phyloP scores from a whole-genome alignment of 1,140 invertebrate species.

The Sinella curviseta region DNA sequence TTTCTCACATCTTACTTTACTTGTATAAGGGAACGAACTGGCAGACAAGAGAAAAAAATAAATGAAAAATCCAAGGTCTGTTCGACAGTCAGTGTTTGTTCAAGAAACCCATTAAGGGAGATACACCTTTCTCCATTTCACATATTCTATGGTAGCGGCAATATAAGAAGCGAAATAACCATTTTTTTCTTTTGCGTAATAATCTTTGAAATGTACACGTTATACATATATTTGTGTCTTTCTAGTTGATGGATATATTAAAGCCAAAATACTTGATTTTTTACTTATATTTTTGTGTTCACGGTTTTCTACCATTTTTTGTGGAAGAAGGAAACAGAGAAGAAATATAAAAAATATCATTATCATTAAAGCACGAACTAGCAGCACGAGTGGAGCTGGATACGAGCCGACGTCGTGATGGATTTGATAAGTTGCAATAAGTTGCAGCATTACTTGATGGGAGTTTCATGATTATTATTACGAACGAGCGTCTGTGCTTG shows the following conservation, averaged over 20 bases:
- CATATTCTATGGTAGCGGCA: background rate
- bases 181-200: too few relatives aligned
- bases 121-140: background rate
- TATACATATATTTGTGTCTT: too few relatives aligned
- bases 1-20: background rate
- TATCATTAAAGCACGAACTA: conserved; percentile 26
- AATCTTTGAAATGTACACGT: too few relatives aligned
- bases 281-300: background rate
- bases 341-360: conserved; percentile 19
- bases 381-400: conserved; percentile 16
- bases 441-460: background rate
- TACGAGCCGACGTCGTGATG: conserved; percentile 20
- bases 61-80: background rate
- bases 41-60: background rate
- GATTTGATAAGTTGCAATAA: conserved; percentile 24
- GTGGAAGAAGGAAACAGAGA: too few relatives aligned
- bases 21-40: too few relatives aligned
- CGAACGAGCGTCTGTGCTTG: background rate
- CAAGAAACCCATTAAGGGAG: conserved; percentile 3
- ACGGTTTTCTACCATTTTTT: background rate
- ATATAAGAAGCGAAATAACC: background rate
- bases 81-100: background rate
- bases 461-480: background rate
- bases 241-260: background rate
- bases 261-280: background rate